Evolutionary conservation across 1,140 invertebrate species (phyloP).

Genomic region (Medauroidea extradentata): DNA sequence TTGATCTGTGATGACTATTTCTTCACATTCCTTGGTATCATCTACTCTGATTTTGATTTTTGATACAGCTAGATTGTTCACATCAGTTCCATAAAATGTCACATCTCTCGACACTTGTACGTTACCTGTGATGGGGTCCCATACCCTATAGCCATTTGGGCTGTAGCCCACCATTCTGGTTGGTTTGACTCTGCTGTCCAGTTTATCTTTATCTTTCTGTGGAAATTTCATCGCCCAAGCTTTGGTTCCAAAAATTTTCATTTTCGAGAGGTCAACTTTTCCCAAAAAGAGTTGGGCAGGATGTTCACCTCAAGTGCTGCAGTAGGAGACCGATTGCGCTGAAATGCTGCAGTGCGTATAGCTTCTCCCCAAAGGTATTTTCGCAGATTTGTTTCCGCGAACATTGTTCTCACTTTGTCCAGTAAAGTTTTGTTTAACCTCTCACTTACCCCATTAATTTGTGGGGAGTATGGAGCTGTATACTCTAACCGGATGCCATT

Average conservation of each 20-base stretch:
- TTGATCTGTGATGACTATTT: too few species aligned
- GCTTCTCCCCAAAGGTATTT: conserved; percentile 35
- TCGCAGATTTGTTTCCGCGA: conserved; percentile 24
- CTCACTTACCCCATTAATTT: conserved; percentile 38
- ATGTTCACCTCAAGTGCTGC: background rate
- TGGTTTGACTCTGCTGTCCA: background rate
- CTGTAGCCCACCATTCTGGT: background rate
- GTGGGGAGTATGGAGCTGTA: conserved; percentile 30
- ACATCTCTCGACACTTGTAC: background rate
- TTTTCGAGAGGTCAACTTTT: background rate
- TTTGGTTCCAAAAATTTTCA: background rate
- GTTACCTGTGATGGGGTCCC: background rate
- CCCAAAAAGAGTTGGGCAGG: conserved; percentile 8
- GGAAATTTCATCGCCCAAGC: background rate
- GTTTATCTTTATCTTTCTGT: background rate
- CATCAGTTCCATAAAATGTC: background rate
- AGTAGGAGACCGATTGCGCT: conserved; percentile 19
- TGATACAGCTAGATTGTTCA: background rate
- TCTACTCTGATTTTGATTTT: too few species aligned
- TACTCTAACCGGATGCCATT: conserved; percentile 31
- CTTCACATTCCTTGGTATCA: too few species aligned
- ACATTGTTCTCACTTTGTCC: conserved; percentile 29
- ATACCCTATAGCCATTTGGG: background rate
- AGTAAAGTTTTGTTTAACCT: conserved; percentile 32
- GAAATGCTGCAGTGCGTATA: conserved; percentile 25